A percentile compares a stretch with the other conserved stretches of the same genome.
phyloP scores from a whole-genome alignment of 2,113 vertebrate species.

The Ardeotis arabs region DNA sequence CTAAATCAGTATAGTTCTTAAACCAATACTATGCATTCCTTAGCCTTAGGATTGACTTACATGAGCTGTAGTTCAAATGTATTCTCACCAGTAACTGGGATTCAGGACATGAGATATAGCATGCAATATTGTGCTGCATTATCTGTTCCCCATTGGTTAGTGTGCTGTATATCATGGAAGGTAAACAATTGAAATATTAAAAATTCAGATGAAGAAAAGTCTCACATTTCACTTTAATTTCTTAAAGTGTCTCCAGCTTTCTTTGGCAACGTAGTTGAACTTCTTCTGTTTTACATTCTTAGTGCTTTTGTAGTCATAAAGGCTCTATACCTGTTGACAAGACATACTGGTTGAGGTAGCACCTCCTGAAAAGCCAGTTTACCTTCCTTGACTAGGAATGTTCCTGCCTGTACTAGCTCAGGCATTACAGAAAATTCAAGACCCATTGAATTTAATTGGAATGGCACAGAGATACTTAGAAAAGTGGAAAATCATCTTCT shows the following conservation, averaged over 20 bases:
- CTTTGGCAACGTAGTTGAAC: not conserved
- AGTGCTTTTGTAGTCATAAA: not conserved
- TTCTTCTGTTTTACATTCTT: not conserved
- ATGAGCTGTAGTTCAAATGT: not conserved
- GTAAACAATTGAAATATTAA: not conserved
- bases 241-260: not conserved
- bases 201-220: not conserved
- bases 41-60: not conserved
- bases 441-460: not conserved
- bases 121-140: not conserved
- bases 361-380: not conserved
- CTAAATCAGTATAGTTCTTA: not conserved
- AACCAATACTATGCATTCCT: not conserved
- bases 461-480: not conserved
- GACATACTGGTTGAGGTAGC: not conserved
- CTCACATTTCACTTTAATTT: not conserved
- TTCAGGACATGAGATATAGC: not conserved
- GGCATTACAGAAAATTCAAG: not conserved
- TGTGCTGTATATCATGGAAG: not conserved
- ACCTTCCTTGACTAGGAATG: not conserved
- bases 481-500: not conserved
- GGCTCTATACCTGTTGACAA: not conserved
- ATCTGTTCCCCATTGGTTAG: not conserved
- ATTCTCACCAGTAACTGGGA: not conserved
- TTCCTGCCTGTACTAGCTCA: not conserved